A percentile compares a stretch with the other conserved stretches of the same genome.
Conservation (phyloP, 2,797 vertebrate species). For the Smutsia temminckii region DNA sequence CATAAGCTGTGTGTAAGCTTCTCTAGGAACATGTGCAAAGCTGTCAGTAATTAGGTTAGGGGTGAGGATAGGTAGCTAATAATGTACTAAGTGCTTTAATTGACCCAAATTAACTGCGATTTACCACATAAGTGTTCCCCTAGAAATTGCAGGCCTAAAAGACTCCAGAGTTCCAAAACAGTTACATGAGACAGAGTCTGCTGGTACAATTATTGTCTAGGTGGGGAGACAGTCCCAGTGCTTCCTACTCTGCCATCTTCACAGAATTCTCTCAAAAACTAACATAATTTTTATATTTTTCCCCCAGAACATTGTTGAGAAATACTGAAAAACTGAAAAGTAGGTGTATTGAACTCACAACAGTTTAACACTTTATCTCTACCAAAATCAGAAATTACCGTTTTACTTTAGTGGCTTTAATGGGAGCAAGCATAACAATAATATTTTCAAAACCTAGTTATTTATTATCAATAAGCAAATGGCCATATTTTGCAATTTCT, state of each 20-base stretch:
- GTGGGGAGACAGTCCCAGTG: neutral
- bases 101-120: neutral
- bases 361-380: constrained; percentile 2
- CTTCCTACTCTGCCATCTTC: neutral
- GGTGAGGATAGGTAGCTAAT: neutral
- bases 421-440: neutral
- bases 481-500: neutral
- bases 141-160: neutral
- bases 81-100: neutral
- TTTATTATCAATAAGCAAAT: neutral
- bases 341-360: neutral
- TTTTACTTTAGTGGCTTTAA: constrained; percentile 11
- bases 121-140: neutral
- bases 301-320: neutral
- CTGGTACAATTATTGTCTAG: neutral
- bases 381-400: neutral
- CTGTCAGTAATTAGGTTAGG: neutral
- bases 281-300: neutral
- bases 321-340: neutral
- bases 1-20: neutral
- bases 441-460: neutral
- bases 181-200: neutral
- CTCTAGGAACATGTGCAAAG: neutral
- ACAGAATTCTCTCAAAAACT: neutral
- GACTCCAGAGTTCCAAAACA: neutral